Base-by-base conservation (phyloP, 2,888 invertebrate species). In the Microchrysa polita region DNA sequence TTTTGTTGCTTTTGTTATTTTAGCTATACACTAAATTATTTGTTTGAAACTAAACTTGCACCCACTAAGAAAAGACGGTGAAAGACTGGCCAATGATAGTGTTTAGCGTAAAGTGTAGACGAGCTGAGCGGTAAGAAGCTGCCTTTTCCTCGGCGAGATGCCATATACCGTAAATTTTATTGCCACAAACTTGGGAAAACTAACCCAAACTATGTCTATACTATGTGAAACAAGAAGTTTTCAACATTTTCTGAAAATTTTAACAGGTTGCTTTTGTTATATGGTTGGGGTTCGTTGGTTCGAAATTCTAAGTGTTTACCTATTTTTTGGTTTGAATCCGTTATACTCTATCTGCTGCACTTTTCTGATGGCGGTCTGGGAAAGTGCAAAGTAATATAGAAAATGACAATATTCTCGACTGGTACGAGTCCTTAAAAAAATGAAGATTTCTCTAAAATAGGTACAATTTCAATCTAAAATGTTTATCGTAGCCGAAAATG, bases 41-140 rank as follows among this genome's bases (percentile, higher is more conserved):
- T 55, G 55, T 55, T 55, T 55, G 55, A 2, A 55, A 55, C 55
- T 55, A 2, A 55, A 55, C 55, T 55, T 55, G 16, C 10, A 55
- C 5, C 55, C 55, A 1, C 16, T 1, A 1, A 16, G 52, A 1
- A 14, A 16, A 52, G n/a, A n/a, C n/a, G n/a, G n/a, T n/a, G n/a
- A n/a, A n/a, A n/a, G n/a, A n/a, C n/a, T n/a, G n/a, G 52, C n/a
- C 5, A 52, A 52, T 10, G 12, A 52, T 5, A 14, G 52, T 52
- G 52, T 52, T 52, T 52, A 16, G 55, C 4, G 18, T 22, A 5
- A 10, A 55, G 55, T 55, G 55, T 20, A 55, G 16, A 55, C 16
- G n/a, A n/a, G n/a, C n/a, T n/a, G n/a, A n/a, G n/a, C n/a, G 55
- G 55, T 10, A 55, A 55, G 18, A 55, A 16, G 18, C 20, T 16